Conservation (phyloP, 2,797 vertebrate genomes). For the Nannoperca obscura region DNA sequence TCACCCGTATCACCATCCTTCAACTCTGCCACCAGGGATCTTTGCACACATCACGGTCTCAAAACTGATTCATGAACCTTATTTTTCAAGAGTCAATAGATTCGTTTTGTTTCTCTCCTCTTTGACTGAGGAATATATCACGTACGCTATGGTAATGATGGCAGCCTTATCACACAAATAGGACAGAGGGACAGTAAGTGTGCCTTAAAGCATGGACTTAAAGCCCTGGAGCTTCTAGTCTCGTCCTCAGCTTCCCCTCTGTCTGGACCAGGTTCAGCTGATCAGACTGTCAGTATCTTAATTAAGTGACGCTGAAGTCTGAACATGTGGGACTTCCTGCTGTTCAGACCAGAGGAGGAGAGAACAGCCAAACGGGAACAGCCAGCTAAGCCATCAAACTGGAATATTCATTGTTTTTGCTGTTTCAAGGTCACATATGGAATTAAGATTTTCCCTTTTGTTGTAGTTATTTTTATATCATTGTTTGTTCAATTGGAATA, state of each 20-base stretch:
- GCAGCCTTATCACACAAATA: not conserved
- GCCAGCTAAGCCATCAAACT: slow-evolving; percentile 3
- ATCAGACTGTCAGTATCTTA: slow-evolving; percentile 25
- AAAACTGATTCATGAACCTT: slow-evolving; percentile 31
- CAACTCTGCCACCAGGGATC: slow-evolving; percentile 25
- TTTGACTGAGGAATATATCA: not conserved
- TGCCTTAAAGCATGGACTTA: not conserved
- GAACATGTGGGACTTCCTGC: slow-evolving; percentile 58
- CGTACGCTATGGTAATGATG: not conserved
- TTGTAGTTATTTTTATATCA: not conserved
- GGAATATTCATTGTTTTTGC: slow-evolving; percentile 10
- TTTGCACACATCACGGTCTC: slow-evolving; percentile 35
- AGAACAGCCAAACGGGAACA: slow-evolving; percentile 22
- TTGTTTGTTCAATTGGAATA: slow-evolving; percentile 12
- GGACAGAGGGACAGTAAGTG: not conserved
- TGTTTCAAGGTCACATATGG: not conserved
- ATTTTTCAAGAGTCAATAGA: not conserved
- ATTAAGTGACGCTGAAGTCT: slow-evolving; percentile 57
- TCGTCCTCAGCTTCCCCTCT: slow-evolving; percentile 1
- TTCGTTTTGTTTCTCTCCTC: not conserved
- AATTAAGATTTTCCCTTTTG: not conserved
- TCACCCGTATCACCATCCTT: slow-evolving; percentile 41
- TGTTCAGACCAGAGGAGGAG: slow-evolving; percentile 35
- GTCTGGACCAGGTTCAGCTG: slow-evolving; percentile 45
- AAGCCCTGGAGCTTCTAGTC: slow-evolving; percentile 8